Evolutionary conservation across 1,140 invertebrate genomes (phyloP), one percentile per base, ranked within the genome.

Genomic region (Meloidogyne chitwoodi): DNA sequence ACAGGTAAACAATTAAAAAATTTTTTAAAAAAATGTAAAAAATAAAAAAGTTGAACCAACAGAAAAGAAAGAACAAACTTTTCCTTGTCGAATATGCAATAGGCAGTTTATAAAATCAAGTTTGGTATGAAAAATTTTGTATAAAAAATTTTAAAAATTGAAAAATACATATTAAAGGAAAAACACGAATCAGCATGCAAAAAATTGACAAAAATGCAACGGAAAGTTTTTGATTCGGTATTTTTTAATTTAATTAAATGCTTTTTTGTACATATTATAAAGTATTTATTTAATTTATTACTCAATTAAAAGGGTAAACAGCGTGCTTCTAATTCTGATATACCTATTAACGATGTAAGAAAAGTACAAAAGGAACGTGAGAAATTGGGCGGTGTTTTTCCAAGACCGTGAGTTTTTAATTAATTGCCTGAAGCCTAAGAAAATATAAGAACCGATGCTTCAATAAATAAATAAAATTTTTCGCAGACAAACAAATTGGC

Each of bases 401-500:
- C 79, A 11, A 85, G 81, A 41, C 91, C 91, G 70, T 73, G 11
- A 64, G 56, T 63, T 71, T 71, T n/a, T 12, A 56, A 56, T 56
- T 48, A 19, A 48, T n/a, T n/a, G n/a, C n/a, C n/a, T n/a, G n/a
- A n/a, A n/a, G n/a, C n/a, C n/a, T n/a, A n/a, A n/a, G n/a, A n/a
- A n/a, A n/a, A n/a, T n/a, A n/a, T n/a, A n/a, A n/a, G n/a, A n/a
- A n/a, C n/a, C n/a, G n/a, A n/a, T n/a, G n/a, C n/a, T n/a, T n/a
- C n/a, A n/a, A n/a, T n/a, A n/a, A n/a, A n/a, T n/a, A n/a, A n/a
- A n/a, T n/a, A n/a, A n/a, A n/a, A n/a, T 24, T 62, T 64, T 12
- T 38, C 91, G 91, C 79, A 73, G 70, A 24, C 92, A 92, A 83
- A 91, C 88, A 71, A 92, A 93, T 88, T 98, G 95, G 95, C 90